Conservation (phyloP, 2,797 vertebrate genomes). For the Pogoniulus pusillus region DNA sequence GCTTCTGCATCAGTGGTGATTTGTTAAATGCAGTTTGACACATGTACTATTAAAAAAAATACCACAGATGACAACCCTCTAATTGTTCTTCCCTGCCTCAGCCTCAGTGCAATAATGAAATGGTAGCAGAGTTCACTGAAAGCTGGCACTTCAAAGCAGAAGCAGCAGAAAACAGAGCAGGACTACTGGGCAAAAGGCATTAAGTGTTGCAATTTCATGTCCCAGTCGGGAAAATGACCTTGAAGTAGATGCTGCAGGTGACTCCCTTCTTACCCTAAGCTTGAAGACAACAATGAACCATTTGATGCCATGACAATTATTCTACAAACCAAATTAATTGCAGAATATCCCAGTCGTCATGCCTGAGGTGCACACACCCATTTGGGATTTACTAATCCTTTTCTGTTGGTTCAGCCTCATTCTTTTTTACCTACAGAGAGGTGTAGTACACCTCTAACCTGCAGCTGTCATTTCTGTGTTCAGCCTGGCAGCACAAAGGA, state of each 20-base stretch:
- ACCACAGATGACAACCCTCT: conserved; percentile 25
- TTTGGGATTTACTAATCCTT: background rate
- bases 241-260: background rate
- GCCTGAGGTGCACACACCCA: background rate
- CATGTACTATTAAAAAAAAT: conserved; percentile 42
- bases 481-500: conserved; percentile 27
- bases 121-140: conserved; percentile 25
- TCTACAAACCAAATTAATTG: background rate
- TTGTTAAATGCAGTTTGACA: conserved; percentile 57
- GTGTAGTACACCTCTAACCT: background rate
- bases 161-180: background rate
- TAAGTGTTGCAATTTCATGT: background rate
- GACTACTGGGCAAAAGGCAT: background rate
- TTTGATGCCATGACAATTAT: background rate
- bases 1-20: conserved; percentile 22
- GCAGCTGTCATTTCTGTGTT: background rate
- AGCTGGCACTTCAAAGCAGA: conserved; percentile 35
- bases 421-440: background rate
- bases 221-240: background rate
- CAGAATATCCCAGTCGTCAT: background rate
- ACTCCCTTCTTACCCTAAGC: background rate
- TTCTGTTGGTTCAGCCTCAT: background rate
- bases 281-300: background rate
- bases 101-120: conserved; percentile 1
- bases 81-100: conserved; percentile 45